Base-by-base conservation (phyloP, 2,797 vertebrate genomes). In the Cuniculus paca region DNA sequence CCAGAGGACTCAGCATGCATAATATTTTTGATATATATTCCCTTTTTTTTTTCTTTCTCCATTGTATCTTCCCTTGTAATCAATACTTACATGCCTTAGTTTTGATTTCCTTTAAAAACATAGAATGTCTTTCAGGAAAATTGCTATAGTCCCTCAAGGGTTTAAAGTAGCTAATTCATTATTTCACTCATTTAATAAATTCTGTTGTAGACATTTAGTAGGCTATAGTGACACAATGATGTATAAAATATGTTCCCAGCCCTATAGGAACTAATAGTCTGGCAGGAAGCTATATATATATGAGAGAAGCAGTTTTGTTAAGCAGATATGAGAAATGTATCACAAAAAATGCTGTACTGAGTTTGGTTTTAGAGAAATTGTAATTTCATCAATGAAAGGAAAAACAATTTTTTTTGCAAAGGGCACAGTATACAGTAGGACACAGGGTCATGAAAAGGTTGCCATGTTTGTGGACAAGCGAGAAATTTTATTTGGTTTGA, bases 81-180 rank as follows among this genome's bases (percentile, higher is more conserved):
- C 83, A 63, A 50, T 90, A 26, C 12, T 90, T 82, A 19, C 42
- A 0, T 20, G 28, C 45, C 65, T 90, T 42, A 50, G 5, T 95
- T 96, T 90, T 80, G 0, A 86, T 89, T 97, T 91, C 65, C 42
- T 95, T 93, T 90, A 87, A 90, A 52, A 90, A 93, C 94, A 45
- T 83, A 50, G 42, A 36, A 74, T 22, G 52, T 19, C 36, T 83
- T 74, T 31, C 2, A 54, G 80, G 78, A 87, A 95, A 94, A 93
- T 86, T 34, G 16, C 26, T 85, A 16, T 61, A 24, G 10, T 65
- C 26, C 94, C 24, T 91, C 14, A 28, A 56, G 58, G 60, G 20
- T 91, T 94, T 85, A 42, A 91, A 81, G 78, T 82, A 89, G 12
- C 36, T 79, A 58, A 92, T 91, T 84, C 16, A 22, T 17, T 4